Evolutionary conservation across 2,888 invertebrate species (phyloP).

Genomic region (Noctua janthina): DNA sequence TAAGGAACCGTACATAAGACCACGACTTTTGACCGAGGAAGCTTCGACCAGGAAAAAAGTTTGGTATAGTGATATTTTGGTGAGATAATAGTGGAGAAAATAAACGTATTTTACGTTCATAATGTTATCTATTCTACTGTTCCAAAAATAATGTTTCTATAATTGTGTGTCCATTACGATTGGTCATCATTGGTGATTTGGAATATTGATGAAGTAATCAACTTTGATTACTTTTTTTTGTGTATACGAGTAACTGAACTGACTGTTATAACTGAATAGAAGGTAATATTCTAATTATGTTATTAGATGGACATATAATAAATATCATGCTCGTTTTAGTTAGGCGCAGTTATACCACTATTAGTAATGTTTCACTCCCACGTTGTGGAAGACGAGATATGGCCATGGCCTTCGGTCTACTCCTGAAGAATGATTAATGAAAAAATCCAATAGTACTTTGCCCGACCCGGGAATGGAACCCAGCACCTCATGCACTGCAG

Average conservation of each 20-base stretch:
- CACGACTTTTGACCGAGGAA: background rate
- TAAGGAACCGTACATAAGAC: no score
- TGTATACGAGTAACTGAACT: background rate
- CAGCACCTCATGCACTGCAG: background rate
- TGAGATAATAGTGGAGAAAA: no score
- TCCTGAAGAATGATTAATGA: no score
- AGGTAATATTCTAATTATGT: conserved; percentile 11
- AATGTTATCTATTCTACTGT: background rate
- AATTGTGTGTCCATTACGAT: conserved; percentile 4
- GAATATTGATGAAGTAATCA: conserved; percentile 20
- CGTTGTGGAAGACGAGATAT: no score
- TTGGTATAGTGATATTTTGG: no score
- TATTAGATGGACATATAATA: conserved; percentile 2
- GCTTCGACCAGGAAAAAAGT: no score
- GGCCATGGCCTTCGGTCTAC: no score
- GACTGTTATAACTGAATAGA: background rate
- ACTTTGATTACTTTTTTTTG: conserved; percentile 12
- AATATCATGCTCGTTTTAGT: background rate
- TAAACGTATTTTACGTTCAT: background rate
- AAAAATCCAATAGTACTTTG: background rate
- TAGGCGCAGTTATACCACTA: no score
- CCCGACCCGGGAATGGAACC: background rate
- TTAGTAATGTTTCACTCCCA: no score
- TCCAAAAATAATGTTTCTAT: background rate
- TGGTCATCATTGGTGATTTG: conserved; percentile 6